Evolutionary conservation across 2,113 vertebrate genomes (phyloP).

Genomic region (Callionymus lyra): DNA sequence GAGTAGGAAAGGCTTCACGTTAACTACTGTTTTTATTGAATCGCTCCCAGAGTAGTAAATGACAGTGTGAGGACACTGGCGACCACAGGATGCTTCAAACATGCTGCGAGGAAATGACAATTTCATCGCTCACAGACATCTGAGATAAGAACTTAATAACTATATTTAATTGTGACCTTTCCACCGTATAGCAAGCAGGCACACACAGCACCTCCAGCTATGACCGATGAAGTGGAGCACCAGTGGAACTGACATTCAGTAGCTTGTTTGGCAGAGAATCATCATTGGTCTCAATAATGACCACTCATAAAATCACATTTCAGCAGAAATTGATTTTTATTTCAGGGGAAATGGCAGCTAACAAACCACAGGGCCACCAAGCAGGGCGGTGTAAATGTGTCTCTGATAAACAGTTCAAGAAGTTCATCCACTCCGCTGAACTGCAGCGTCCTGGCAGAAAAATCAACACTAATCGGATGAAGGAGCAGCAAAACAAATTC

Average conservation of each 20-base stretch:
- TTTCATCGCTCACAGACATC: too few relatives aligned
- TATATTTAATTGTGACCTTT: too few relatives aligned
- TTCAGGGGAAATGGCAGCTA: slow-evolving; percentile 73
- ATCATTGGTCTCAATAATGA: slow-evolving; percentile 51
- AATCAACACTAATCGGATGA: slow-evolving; percentile 91
- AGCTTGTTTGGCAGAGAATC: slow-evolving; percentile 52
- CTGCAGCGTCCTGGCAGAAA: slow-evolving; percentile 66
- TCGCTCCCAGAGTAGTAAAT: slow-evolving; percentile 33
- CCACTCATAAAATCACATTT: slow-evolving; percentile 54
- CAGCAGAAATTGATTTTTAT: slow-evolving; percentile 68
- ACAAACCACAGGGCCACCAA: slow-evolving; percentile 59
- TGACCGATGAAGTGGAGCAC: slow-evolving; percentile 13
- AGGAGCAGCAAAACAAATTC: slow-evolving; percentile 78
- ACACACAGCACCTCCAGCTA: too few relatives aligned
- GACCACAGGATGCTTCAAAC: slow-evolving; percentile 18
- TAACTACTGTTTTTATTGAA: slow-evolving; percentile 49
- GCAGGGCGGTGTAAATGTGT: slow-evolving; percentile 50
- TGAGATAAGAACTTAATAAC: too few relatives aligned
- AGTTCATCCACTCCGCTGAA: slow-evolving; percentile 73
- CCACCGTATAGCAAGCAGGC: too few relatives aligned
- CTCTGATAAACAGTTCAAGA: slow-evolving; percentile 76
- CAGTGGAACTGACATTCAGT: slow-evolving; percentile 47
- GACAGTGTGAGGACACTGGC: slow-evolving; percentile 21
- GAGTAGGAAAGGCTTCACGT: slow-evolving; percentile 39
- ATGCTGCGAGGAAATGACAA: slow-evolving; percentile 2